Conservation (phyloP, 2,888 invertebrate species). For the Yponomeuta plumbellus region DNA sequence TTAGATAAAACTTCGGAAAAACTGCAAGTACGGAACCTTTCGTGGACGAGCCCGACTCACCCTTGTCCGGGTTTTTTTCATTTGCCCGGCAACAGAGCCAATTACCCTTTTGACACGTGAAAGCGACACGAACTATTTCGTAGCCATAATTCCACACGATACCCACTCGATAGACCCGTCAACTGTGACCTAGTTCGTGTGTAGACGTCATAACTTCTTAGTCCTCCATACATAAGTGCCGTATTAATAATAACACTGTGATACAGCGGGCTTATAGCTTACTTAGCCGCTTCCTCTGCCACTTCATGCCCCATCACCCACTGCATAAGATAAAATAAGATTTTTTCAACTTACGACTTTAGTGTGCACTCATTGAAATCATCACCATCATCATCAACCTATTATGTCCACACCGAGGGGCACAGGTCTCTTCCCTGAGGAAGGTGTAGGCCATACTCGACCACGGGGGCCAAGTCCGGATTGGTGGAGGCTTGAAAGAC, state of each 20-base stretch:
- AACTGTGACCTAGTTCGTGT: constrained; percentile 27
- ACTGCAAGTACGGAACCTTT: neutral
- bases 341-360: no score
- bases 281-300: neutral
- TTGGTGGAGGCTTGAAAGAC: no score
- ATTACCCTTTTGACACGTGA: neutral
- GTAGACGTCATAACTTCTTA: constrained; percentile 31
- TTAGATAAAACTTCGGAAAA: no score
- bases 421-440: no score
- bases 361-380: no score
- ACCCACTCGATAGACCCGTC: constrained; percentile 25
- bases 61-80: neutral
- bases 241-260: constrained; percentile 6
- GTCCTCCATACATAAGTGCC: neutral
- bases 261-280: neutral
- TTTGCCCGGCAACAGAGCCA: neutral
- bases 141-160: constrained; percentile 21
- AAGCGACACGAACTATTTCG: constrained; percentile 7
- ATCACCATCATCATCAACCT: no score
- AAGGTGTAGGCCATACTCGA: no score
- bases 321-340: no score
- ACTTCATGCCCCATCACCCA: no score
- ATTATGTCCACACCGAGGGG: no score
- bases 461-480: no score
- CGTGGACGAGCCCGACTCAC: neutral